A percentile compares a stretch with the other conserved stretches of the same genome.
These are phyloP conservation scores for Muraenolepis orangiensis DNA, from an alignment of 2,797 vertebrate species.

Conservation along the genomic window DNA sequence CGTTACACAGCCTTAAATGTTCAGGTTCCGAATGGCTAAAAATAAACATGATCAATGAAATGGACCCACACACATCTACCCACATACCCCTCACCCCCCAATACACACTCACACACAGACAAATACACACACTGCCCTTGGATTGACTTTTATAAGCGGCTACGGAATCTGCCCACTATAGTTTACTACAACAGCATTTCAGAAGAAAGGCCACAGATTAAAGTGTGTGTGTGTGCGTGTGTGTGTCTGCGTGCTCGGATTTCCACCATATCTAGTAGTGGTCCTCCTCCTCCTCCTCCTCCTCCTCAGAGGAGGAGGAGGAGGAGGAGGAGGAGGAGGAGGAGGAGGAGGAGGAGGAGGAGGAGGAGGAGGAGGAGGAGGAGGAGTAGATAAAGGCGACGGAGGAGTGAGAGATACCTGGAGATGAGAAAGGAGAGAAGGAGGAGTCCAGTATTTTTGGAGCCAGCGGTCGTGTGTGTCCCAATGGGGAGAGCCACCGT, in stretches of 20 bases:
- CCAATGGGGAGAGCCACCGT: conserved; percentile 45
- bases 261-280: conserved; percentile 20
- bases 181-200: conserved; percentile 22
- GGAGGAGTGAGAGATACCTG: conserved; percentile 38
- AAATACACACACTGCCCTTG: conserved; percentile 44
- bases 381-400: no score
- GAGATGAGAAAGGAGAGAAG: conserved; percentile 39
- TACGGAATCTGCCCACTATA: conserved; percentile 37
- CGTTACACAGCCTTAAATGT: conserved; percentile 20
- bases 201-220: conserved; percentile 12
- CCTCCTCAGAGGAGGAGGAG: no score
- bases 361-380: no score
- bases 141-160: conserved; percentile 45
- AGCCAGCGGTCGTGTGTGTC: conserved; percentile 51
- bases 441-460: conserved; percentile 66
- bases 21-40: conserved; percentile 48
- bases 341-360: no score
- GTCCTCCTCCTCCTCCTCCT: no score
- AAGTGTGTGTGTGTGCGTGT: conserved; percentile 14
- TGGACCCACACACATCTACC: conserved; percentile 17
- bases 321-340: no score
- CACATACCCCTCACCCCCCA: no score
- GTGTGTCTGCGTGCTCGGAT: conserved; percentile 4
- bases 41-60: conserved; percentile 56
- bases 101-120: conserved; percentile 21